Evolutionary conservation across 2,888 invertebrate species (phyloP), one percentile per base, ranked within the genome.

Genomic region (Epistrophe eligans): DNA sequence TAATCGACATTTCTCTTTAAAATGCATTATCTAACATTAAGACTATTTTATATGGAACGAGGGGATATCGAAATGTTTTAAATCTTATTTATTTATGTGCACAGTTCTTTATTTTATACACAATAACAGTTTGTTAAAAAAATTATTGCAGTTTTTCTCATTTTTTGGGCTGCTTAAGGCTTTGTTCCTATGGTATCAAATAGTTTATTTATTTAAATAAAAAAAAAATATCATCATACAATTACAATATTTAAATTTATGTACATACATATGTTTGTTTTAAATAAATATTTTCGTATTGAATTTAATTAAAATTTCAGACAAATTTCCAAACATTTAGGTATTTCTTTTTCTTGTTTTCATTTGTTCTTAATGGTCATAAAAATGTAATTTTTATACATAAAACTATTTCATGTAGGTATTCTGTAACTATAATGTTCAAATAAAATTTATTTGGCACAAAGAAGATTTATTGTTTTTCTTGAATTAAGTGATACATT

Each of bases 371-470:
- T 15, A 15, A 13, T 43, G 43, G 43, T 6, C 43, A 43, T 43
- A 43, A 15, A 43, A 15, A 43, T 6, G 6, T 52, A 24, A 24
- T 24, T 57, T 57, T 57, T 43, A 62, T 43, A 24, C 9, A 28
- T 40, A 58, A 32, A 32, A 57, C 15, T 57, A 32, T 19, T 4
- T 13, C 40, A 38, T 60, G 40, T 60, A 60, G n/a, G n/a, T n/a
- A 19, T 43, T 40, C 10, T 60, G n/a, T 62, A 35, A 24, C n/a
- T 24, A 6, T 15, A 15, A 8, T 3, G 4, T 66, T 45, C 17
- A 28, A 64, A 64, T 64, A 64, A 64, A 64, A 64, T 32, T 28
- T 15, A 17, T 45, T 45, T 45, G 64, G 28, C 64, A 64, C 40
- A 28, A 45, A 28, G 32, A 50, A 67, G 17, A 67, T 9, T 8